These are phyloP conservation scores for Tenualosa ilisha DNA, from an alignment of 2,797 vertebrate genomes.

Conservation along the genomic window DNA sequence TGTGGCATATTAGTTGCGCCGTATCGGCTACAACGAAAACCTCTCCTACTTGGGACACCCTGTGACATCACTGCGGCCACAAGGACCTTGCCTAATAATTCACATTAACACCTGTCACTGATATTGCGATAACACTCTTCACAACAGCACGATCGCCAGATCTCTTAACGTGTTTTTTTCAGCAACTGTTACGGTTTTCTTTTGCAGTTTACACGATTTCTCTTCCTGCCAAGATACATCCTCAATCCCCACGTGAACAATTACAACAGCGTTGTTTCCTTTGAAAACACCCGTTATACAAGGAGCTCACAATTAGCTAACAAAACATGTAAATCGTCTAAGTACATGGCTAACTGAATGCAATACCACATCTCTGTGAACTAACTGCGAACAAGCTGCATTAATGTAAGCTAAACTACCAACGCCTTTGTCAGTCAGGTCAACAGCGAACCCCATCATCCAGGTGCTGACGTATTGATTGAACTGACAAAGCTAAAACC, in stretches of 20 bases:
- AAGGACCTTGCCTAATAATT: background rate
- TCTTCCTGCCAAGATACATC: background rate
- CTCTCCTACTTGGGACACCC: background rate
- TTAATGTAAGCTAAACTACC: background rate
- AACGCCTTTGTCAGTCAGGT: constrained; percentile 13
- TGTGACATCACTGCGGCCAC: background rate
- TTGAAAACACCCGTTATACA: background rate
- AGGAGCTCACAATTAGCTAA: background rate
- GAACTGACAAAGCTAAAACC: constrained; percentile 21
- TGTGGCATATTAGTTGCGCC: background rate
- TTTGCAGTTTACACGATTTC: background rate
- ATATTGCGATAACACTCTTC: background rate
- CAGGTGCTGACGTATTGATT: constrained; percentile 32
- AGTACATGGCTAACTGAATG: background rate
- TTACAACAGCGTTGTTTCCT: background rate
- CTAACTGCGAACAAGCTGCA: background rate
- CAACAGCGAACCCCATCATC: constrained; percentile 1
- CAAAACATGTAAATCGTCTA: background rate
- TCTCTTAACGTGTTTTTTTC: background rate
- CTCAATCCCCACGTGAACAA: background rate
- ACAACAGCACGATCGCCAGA: background rate
- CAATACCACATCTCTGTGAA: background rate
- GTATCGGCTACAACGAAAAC: background rate
- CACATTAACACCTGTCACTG: background rate
- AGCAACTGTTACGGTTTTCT: background rate